Evolutionary conservation across 2,888 invertebrate genomes (phyloP).

Genomic region (Metacarcinus magister): DNA sequence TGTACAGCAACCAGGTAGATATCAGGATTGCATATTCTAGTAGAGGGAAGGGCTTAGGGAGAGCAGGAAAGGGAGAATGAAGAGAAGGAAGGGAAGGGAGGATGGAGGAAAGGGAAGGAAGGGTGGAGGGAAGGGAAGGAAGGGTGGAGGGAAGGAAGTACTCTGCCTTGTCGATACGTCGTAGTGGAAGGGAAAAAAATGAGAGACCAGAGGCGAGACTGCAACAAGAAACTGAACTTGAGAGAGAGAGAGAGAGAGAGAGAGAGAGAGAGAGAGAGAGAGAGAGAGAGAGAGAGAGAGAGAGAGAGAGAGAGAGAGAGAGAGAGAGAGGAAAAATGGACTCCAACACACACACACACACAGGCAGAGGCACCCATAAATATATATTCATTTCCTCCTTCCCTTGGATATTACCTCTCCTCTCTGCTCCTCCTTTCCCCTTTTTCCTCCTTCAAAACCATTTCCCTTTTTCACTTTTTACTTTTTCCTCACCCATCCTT

Average conservation of each 20-base stretch:
- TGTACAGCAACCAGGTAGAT: background rate
- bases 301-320: conserved; percentile 55
- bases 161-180: background rate
- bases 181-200: background rate
- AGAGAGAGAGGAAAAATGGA: background rate
- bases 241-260: too few relatives aligned
- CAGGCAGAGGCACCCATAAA: background rate
- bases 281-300: conserved; percentile 50
- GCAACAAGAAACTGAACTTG: conserved; percentile 22
- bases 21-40: conserved; percentile 39
- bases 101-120: too few relatives aligned
- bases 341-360: background rate
- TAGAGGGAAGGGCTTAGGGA: conserved; percentile 23
- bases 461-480: background rate
- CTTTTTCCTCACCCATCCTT: background rate
- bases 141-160: background rate
- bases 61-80: conserved; percentile 16
- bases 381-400: conserved; percentile 17
- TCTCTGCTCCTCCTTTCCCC: background rate
- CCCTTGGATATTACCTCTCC: background rate
- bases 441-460: background rate
- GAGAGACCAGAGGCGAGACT: conserved; percentile 17
- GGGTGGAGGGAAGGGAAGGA: background rate
- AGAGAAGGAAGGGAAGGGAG: too few relatives aligned
- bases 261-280: conserved; percentile 7